Percentiles rank a stretch among this genome's conserved stretches.
Conservation (phyloP, 2,888 invertebrate species). For the Rhagonycha fulva region DNA sequence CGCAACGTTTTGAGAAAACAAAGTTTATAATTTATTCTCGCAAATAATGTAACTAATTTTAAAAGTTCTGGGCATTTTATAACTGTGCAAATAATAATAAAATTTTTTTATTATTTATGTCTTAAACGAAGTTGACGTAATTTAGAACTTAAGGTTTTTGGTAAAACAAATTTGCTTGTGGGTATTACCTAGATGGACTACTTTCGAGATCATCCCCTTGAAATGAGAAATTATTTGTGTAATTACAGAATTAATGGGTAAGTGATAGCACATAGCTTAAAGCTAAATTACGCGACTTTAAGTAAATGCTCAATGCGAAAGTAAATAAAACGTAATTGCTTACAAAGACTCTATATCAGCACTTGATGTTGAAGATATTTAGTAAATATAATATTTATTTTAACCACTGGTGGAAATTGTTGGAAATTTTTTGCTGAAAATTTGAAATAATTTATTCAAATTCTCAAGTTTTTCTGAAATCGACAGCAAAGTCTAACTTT, state of each 20-base stretch:
- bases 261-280: background rate
- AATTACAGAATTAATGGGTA: background rate
- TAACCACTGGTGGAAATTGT: too few species aligned
- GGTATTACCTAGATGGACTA: background rate
- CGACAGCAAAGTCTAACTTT: too few species aligned
- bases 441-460: too few species aligned
- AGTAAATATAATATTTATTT: background rate
- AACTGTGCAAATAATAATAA: background rate
- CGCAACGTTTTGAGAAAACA: background rate
- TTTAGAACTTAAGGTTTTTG: background rate
- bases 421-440: too few species aligned
- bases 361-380: background rate
- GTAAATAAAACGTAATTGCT: background rate
- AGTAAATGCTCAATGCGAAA: background rate
- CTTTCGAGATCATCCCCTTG: background rate
- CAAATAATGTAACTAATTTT: background rate
- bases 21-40: background rate
- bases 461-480: too few species aligned
- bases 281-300: background rate
- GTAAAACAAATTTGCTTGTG: background rate
- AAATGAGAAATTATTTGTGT: background rate
- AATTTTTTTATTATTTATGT: background rate
- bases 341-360: background rate
- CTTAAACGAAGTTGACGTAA: background rate
- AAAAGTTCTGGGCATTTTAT: background rate